phyloP scores from a whole-genome alignment of 2,888 invertebrate genomes.

The Nomada fucata region DNA sequence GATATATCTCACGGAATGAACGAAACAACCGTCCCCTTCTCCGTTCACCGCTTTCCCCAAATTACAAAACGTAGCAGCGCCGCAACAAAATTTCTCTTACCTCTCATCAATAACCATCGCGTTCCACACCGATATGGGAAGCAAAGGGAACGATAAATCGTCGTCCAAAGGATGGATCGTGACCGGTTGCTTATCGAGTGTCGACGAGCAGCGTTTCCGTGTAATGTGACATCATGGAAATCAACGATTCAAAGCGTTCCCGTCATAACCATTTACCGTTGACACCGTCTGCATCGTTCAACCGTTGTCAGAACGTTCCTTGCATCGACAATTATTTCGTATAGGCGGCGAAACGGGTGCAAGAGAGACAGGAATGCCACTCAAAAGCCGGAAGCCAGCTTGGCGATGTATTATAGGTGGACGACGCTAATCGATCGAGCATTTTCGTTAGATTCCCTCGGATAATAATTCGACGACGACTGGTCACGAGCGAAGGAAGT shows the following conservation, averaged over 20 bases:
- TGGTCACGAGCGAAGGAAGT: conserved; percentile 62
- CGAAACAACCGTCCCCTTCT: no score
- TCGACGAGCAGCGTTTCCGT: conserved; percentile 62
- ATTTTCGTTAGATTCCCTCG: conserved; percentile 60
- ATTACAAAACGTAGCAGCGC: not conserved
- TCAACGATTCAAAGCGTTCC: conserved; percentile 78
- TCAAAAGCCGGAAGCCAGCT: conserved; percentile 65
- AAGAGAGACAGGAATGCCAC: conserved; percentile 6
- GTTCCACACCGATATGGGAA: not conserved
- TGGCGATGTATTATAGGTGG: conserved; percentile 49
- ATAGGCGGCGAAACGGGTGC: not conserved
- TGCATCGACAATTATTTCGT: conserved; percentile 72
- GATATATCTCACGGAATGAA: no score
- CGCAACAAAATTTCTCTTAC: not conserved
- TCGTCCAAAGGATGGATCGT: conserved; percentile 35
- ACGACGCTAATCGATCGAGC: conserved; percentile 61
- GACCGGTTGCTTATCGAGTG: conserved; percentile 47
- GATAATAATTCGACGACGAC: conserved; percentile 31
- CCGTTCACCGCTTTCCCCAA: not conserved
- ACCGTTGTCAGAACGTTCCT: conserved; percentile 71
- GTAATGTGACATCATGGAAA: conserved; percentile 74
- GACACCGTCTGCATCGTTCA: conserved; percentile 79
- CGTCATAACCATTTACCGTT: conserved; percentile 81
- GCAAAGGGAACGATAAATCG: conserved; percentile 39
- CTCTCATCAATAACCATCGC: conserved; percentile 17